Conservation (phyloP, 2,113 vertebrate species). For the Stigmatopora argus region DNA sequence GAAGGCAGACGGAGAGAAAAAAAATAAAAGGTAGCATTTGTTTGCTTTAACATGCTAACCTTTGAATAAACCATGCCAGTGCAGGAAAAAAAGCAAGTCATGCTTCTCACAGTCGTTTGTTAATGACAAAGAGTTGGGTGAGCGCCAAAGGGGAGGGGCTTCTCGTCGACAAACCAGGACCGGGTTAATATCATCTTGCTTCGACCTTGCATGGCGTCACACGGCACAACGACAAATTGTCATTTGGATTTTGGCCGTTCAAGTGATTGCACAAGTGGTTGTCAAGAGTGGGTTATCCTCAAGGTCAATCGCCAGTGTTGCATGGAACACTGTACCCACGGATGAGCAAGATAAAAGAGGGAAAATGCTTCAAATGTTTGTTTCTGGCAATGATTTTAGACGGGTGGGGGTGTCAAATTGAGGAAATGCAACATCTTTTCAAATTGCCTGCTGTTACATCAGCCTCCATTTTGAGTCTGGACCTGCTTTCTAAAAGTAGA, state of each 20-base stretch:
- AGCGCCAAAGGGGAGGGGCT: conserved; percentile 3
- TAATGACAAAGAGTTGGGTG: background rate
- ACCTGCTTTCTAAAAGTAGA: conserved; percentile 22
- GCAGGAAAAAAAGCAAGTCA: conserved; percentile 8
- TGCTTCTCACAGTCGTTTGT: background rate
- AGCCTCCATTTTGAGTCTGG: conserved; percentile 16
- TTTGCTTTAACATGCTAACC: background rate
- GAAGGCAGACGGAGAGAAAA: conserved; percentile 30
- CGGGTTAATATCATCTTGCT: background rate
- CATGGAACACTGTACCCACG: background rate
- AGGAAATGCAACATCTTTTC: background rate
- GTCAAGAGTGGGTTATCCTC: conserved; percentile 7
- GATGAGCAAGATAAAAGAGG: background rate
- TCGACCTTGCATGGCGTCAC: background rate
- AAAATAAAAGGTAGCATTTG: background rate
- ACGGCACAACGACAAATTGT: background rate
- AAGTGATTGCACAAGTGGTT: conserved; percentile 16
- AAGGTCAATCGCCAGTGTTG: conserved; percentile 6
- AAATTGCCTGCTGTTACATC: conserved; percentile 16
- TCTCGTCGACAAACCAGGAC: background rate
- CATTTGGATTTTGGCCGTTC: background rate
- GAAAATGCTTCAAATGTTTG: background rate
- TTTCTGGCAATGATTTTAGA: background rate
- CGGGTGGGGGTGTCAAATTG: background rate
- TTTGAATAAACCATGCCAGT: background rate